Conservation (phyloP, 2,797 vertebrate species). For the Macropus fuliginosus region DNA sequence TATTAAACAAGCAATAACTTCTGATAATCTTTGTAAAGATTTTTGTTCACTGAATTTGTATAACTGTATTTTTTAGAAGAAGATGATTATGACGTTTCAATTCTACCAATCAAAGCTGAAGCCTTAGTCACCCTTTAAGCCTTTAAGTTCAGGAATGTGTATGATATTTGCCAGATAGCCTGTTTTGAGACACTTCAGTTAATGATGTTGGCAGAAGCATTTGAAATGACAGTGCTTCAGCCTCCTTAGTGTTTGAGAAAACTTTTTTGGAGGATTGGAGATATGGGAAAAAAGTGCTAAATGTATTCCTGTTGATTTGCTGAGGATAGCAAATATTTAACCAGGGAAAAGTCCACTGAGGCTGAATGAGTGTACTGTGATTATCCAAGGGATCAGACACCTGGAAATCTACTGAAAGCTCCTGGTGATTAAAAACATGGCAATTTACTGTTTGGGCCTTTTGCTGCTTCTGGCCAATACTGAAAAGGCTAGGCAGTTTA, state of each 20-base stretch:
- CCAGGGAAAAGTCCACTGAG: not conserved
- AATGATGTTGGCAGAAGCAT: not conserved
- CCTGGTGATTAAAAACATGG: not conserved
- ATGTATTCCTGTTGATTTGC: not conserved
- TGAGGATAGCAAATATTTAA: not conserved
- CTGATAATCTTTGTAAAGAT: too few species aligned
- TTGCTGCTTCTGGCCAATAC: not conserved
- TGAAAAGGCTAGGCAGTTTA: not conserved
- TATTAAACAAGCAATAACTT: too few species aligned
- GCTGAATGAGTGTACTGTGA: not conserved
- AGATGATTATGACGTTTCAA: too few species aligned
- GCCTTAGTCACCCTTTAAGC: too few species aligned
- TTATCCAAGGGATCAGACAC: not conserved
- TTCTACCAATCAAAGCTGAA: too few species aligned
- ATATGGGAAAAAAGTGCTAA: not conserved
- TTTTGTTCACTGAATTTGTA: too few species aligned
- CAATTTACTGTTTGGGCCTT: not conserved
- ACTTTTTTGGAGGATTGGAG: not conserved
- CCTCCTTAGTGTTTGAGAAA: not conserved
- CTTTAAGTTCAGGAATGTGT: too few species aligned
- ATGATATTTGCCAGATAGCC: too few species aligned
- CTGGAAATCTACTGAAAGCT: not conserved
- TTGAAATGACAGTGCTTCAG: not conserved
- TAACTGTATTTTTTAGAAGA: too few species aligned
- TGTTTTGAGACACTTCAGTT: not conserved